Conservation (phyloP, 2,113 vertebrate genomes). For the Perognathus longimembris region DNA sequence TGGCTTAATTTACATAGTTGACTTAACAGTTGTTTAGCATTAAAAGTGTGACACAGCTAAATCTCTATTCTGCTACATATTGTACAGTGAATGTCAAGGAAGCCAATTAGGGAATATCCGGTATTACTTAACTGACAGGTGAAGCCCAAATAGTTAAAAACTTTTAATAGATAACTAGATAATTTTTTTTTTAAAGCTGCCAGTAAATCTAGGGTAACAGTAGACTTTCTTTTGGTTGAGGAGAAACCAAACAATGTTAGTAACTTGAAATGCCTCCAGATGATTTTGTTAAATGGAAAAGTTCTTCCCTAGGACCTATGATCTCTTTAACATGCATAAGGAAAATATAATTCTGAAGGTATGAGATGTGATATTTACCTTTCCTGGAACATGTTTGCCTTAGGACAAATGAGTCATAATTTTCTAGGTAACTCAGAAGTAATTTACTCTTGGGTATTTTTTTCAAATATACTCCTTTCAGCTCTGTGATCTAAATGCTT, state of each 20-base stretch:
- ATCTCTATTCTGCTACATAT: background rate
- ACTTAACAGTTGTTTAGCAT: constrained; percentile 24
- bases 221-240: background rate
- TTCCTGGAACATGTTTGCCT: constrained; percentile 30
- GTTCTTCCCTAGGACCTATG: background rate
- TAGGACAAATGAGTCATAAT: constrained; percentile 57
- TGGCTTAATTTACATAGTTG: constrained; percentile 57
- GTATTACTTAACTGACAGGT: background rate
- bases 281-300: background rate
- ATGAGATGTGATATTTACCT: constrained; percentile 55
- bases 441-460: background rate
- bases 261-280: background rate
- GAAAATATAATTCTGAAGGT: background rate
- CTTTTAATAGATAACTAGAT: background rate
- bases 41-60: constrained; percentile 15
- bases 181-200: no score
- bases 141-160: background rate
- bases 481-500: background rate
- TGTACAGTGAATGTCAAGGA: constrained; percentile 27
- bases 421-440: constrained; percentile 41
- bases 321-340: background rate
- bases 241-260: constrained; percentile 22
- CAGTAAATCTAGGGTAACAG: background rate
- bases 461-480: background rate
- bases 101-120: background rate